Evolutionary conservation across 2,113 vertebrate species (phyloP).

Genomic region (Syrmaticus mikado): DNA sequence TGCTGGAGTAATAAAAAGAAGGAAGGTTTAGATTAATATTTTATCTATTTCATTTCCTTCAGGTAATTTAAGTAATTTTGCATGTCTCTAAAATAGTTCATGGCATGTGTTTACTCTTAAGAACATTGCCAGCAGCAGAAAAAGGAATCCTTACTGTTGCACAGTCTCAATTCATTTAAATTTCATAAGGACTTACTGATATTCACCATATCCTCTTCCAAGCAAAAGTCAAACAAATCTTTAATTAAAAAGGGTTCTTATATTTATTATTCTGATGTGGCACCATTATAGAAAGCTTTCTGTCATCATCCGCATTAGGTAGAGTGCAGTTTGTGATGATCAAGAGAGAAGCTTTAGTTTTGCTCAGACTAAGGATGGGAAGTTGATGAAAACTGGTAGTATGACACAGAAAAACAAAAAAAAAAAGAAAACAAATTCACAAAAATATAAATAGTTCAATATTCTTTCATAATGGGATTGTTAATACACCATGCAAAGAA

Average conservation of each 20-base stretch:
- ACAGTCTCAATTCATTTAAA: background rate
- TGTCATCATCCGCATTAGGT: background rate
- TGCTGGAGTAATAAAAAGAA: background rate
- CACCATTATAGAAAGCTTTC: background rate
- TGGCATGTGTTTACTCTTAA: background rate
- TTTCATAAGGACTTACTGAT: background rate
- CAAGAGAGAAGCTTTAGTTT: background rate
- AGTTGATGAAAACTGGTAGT: background rate
- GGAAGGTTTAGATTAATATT: background rate
- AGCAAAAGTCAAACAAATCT: background rate
- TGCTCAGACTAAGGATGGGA: background rate
- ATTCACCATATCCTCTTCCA: background rate
- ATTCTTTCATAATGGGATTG: background rate
- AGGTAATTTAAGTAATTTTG: background rate
- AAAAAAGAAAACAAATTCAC: background rate
- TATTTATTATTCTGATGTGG: background rate
- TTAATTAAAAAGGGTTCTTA: background rate
- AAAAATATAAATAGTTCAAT: background rate
- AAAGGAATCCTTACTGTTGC: background rate
- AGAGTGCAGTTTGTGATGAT: background rate
- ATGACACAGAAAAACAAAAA: background rate
- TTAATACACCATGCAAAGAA: background rate
- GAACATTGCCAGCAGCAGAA: constrained; percentile 4
- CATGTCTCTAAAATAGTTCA: background rate
- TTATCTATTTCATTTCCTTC: background rate